phyloP scores from a whole-genome alignment of 2,113 vertebrate genomes.

The Gopherus evgoodei region DNA sequence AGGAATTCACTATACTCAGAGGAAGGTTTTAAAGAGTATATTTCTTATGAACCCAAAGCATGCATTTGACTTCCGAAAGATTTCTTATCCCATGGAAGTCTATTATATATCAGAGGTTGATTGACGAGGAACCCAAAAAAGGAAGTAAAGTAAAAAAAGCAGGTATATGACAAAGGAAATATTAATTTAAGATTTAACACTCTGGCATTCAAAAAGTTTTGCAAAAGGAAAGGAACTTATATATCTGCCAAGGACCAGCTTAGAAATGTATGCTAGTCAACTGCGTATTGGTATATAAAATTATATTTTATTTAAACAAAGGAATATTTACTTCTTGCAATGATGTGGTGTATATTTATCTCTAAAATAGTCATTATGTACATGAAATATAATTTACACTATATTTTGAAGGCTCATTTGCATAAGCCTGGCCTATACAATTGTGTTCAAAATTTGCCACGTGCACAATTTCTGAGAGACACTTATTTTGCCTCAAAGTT shows the following conservation, averaged over 20 bases:
- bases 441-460: background rate
- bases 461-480: background rate
- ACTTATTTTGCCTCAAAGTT: background rate
- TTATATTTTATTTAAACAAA: slow-evolving; percentile 30
- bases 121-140: background rate
- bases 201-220: background rate
- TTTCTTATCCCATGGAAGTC: background rate
- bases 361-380: background rate
- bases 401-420: background rate
- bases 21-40: background rate
- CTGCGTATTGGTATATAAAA: fast-evolving
- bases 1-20: background rate
- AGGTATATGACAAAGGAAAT: background rate
- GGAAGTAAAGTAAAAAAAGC: background rate
- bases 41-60: background rate
- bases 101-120: background rate
- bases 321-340: slow-evolving; percentile 47
- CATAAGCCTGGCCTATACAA: background rate
- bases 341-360: slow-evolving; percentile 8
- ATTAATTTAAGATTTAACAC: slow-evolving; percentile 5
- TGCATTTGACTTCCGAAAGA: background rate
- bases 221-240: background rate
- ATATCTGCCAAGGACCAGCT: slow-evolving; percentile 39
- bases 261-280: background rate
- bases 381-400: background rate